phyloP scores from a whole-genome alignment of 2,888 invertebrate genomes.

The Micropterix aruncella region DNA sequence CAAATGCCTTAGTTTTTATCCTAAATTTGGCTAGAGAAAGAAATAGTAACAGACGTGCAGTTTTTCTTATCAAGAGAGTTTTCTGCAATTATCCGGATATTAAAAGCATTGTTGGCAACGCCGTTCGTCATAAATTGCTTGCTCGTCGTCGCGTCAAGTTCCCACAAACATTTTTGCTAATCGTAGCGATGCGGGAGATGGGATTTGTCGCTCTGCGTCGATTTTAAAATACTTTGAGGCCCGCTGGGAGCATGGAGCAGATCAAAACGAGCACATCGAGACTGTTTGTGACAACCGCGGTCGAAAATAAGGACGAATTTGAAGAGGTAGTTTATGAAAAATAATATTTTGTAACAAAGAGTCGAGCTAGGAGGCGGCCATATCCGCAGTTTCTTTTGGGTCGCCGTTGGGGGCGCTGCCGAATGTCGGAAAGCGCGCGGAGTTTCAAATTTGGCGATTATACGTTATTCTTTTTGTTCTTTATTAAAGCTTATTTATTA shows the following conservation, averaged over 20 bases:
- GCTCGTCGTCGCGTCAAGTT: slow-evolving; percentile 12
- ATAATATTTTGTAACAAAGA: slow-evolving; percentile 23
- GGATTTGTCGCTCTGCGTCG: slow-evolving; percentile 41
- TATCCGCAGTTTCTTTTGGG: slow-evolving; percentile 24
- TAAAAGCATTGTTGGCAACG: too few relatives aligned
- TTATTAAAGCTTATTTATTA: too few relatives aligned
- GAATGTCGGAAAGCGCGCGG: slow-evolving; percentile 7
- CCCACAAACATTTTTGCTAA: slow-evolving; percentile 26
- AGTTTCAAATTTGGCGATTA: neutral
- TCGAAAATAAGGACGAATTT: slow-evolving; percentile 81
- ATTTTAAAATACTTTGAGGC: slow-evolving; percentile 37
- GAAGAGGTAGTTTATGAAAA: slow-evolving; percentile 65
- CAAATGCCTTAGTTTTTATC: too few relatives aligned
- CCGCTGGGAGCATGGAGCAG: slow-evolving; percentile 40
- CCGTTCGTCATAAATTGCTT: too few relatives aligned
- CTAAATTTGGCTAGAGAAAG: too few relatives aligned
- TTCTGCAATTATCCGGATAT: too few relatives aligned
- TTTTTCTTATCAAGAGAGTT: too few relatives aligned
- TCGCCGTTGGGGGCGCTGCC: slow-evolving; percentile 33
- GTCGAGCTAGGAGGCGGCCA: slow-evolving; percentile 39
- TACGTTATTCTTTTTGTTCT: neutral
- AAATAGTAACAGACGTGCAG: too few relatives aligned
- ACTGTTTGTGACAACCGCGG: slow-evolving; percentile 67
- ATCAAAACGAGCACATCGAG: slow-evolving; percentile 48
- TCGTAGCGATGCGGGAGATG: slow-evolving; percentile 48